Base-by-base conservation (phyloP, 2,113 vertebrate genomes). In the Octodon degus region DNA sequence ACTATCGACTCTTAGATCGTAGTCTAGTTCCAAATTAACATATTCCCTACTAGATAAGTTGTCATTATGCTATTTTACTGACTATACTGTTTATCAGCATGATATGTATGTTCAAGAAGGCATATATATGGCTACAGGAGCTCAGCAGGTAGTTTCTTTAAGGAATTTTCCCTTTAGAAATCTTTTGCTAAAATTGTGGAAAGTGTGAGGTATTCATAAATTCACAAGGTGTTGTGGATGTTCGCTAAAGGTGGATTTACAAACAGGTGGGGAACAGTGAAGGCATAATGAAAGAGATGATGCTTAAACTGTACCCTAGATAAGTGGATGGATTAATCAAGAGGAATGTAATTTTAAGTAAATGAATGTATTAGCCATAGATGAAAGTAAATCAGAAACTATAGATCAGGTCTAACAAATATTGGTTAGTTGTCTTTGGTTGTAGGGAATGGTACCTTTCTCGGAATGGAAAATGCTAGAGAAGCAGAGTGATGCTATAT, bases 1-100 rank as follows among this genome's bases (percentile, higher is more conserved):
- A 95, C 62, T 92, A 62, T 7, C 19, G 34, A 22, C 62, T 94
- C 81, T 96, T 89, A 43, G 47, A 27, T 85, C 4, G 47, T 85
- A 77, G 77, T 74, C 30, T 77, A 80, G 20, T 12, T 92, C 79
- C 30, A 89, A 89, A 65, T 95, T 93, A 83, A 37, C 16, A 5
- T 85, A 40, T 34, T 86, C 60, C 7, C 30, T 34, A 5, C 7
- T 81, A 70, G n/a, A 22, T 92, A 53, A 89, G 16, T 76, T 95
- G 30, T 50, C 25, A 70, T 96, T 20, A n/a, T 91, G 55, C 4
- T 84, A 2, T 90, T 91, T 87, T 70, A 58, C 76, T 82, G 24
- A 60, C 37, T 77, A 19, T 89, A 47, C 91, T 58, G 37, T 92
- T 96, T 95, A 79, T 90, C 20, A 94, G 24, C 91, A 86, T 72